Percentiles rank a stretch among this genome's conserved stretches.
Conservation (phyloP, 2,113 vertebrate species). For the Emydura subglobosa region DNA sequence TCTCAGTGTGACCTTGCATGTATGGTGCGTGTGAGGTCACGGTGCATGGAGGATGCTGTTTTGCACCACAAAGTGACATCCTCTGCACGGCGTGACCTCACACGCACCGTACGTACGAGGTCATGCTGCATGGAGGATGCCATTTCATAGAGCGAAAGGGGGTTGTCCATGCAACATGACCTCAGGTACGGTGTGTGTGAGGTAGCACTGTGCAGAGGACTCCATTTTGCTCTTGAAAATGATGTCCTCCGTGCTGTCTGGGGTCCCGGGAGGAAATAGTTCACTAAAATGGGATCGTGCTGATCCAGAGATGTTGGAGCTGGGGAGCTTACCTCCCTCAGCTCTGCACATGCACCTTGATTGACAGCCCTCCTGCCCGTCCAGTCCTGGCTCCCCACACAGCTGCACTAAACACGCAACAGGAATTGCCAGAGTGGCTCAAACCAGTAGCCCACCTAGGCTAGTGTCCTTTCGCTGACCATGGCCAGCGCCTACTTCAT, state of each 20-base stretch:
- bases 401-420: rapidly evolving
- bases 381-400: not conserved
- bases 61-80: too few species aligned
- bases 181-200: too few species aligned
- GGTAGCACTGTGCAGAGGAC: not conserved
- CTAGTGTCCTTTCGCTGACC: not conserved
- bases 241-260: not conserved
- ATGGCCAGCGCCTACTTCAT: not conserved
- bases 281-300: not conserved
- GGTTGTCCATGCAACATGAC: too few species aligned
- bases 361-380: not conserved
- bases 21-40: too few species aligned
- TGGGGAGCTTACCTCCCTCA: not conserved
- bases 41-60: too few species aligned
- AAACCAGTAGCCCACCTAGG: not conserved
- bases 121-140: too few species aligned
- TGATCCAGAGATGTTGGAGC: not conserved
- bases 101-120: too few species aligned
- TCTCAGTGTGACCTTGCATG: too few species aligned
- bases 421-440: not conserved
- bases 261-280: not conserved
- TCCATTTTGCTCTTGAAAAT: not conserved
- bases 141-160: too few species aligned
- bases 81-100: too few species aligned
- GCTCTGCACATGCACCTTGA: rapidly evolving